Percentiles rank a stretch among this genome's conserved stretches.
Conservation (phyloP, 2,888 invertebrate genomes). For the Agrilus biguttatus region DNA sequence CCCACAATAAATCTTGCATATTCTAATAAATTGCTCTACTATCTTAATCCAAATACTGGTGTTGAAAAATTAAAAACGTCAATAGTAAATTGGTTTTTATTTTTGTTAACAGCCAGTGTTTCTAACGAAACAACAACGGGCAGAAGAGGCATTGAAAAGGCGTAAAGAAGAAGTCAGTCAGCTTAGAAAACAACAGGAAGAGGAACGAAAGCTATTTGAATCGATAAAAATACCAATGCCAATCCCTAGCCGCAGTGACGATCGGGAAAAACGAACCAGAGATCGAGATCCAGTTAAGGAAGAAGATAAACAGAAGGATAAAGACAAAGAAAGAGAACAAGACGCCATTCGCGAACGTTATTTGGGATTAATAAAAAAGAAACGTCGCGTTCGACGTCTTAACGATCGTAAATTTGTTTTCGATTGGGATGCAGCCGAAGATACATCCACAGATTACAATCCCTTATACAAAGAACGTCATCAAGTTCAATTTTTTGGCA, state of each 20-base stretch:
- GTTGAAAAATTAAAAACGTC: too few species aligned
- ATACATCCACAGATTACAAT: slow-evolving; percentile 96
- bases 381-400: slow-evolving; percentile 77
- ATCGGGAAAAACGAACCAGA: slow-evolving; percentile 27
- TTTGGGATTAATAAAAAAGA: slow-evolving; percentile 84
- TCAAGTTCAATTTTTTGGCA: slow-evolving; percentile 94
- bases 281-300: slow-evolving; percentile 32
- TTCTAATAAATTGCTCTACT: too few species aligned
- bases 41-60: too few species aligned
- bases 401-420: slow-evolving; percentile 99
- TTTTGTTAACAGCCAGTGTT: slow-evolving; percentile 61
- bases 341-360: slow-evolving; percentile 95
- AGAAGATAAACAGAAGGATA: slow-evolving; percentile 44
- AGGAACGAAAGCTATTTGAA: slow-evolving; percentile 36
- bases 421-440: slow-evolving; percentile 99
- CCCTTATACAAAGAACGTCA: slow-evolving; percentile 91
- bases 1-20: too few species aligned
- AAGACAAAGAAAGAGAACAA: slow-evolving; percentile 84
- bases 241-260: slow-evolving; percentile 23
- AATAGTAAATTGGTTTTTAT: too few species aligned
- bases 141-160: slow-evolving; percentile 73
- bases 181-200: slow-evolving; percentile 56
- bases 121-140: slow-evolving; percentile 89
- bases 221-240: slow-evolving; percentile 19
- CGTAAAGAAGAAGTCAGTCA: slow-evolving; percentile 81